Conservation (phyloP, 2,797 vertebrate genomes). For the Acridotheres tristis region DNA sequence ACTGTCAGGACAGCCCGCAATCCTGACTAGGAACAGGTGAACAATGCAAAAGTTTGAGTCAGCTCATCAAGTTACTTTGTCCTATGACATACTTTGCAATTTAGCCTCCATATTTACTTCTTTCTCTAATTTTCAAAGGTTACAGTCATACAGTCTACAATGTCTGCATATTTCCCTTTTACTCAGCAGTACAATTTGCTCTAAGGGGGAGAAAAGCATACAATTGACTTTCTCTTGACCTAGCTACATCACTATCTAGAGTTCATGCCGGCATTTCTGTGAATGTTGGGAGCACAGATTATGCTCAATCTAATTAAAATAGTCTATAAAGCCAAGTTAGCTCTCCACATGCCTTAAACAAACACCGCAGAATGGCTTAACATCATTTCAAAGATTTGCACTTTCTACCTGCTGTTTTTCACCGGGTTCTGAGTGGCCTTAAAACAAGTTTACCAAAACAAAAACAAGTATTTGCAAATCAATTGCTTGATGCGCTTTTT, state of each 20-base stretch:
- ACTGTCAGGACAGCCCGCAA: not conserved
- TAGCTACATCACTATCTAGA: not conserved
- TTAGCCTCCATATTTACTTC: not conserved
- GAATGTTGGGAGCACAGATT: not conserved
- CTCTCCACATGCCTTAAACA: not conserved
- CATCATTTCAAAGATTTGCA: not conserved
- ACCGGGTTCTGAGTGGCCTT: not conserved
- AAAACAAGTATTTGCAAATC: not conserved
- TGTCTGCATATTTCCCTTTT: not conserved
- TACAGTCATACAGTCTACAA: not conserved
- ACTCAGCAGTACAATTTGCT: not conserved
- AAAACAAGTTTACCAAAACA: not conserved
- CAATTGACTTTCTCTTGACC: not conserved
- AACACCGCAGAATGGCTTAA: not conserved
- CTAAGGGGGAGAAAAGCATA: not conserved
- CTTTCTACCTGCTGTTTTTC: not conserved
- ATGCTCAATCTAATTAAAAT: not conserved
- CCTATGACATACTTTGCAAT: fast-evolving
- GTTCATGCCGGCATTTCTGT: not conserved
- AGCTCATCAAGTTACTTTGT: not conserved
- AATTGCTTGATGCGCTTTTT: not conserved
- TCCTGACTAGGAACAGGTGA: not conserved
- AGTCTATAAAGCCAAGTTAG: not conserved
- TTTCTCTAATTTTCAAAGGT: not conserved
- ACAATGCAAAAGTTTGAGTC: not conserved